Conservation (phyloP, 30 jellyfish, hydroid and myxozoan genomes). For the Phacellophora camtschatica region DNA sequence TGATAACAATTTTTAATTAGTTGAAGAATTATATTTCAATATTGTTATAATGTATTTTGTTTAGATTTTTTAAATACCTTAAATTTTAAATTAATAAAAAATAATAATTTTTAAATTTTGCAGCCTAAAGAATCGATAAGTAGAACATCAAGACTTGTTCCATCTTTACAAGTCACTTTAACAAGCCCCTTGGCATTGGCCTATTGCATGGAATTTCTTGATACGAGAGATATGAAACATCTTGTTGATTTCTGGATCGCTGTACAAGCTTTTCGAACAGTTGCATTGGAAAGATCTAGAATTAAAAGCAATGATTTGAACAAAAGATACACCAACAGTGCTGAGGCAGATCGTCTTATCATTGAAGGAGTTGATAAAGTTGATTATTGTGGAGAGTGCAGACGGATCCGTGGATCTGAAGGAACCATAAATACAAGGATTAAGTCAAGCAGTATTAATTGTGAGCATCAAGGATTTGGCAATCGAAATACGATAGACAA, state of each 20-base stretch:
- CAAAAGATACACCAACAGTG: not conserved
- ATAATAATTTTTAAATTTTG: no score
- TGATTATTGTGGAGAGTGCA: not conserved
- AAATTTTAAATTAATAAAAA: no score
- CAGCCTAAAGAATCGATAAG: slow-evolving; percentile 84
- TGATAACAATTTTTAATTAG: no score
- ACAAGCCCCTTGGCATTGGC: slow-evolving; percentile 80
- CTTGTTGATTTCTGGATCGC: slow-evolving; percentile 92
- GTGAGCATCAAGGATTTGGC: not conserved
- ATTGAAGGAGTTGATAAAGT: not conserved
- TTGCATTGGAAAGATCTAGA: slow-evolving; percentile 46
- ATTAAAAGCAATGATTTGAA: slow-evolving; percentile 1
- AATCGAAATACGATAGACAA: not conserved
- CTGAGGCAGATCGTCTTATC: not conserved
- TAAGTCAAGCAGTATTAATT: not conserved
- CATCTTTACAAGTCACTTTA: slow-evolving; percentile 60
- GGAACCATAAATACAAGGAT: not conserved
- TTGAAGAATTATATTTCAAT: no score
- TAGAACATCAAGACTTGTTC: slow-evolving; percentile 67
- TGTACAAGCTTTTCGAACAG: slow-evolving; percentile 83
- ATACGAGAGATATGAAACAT: slow-evolving; percentile 38
- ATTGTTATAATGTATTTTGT: no score
- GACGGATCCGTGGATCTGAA: not conserved
- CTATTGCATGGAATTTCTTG: slow-evolving; percentile 83
- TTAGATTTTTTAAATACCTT: no score